A percentile compares a stretch with the other conserved stretches of the same genome.
These are phyloP conservation scores for Lithophane leautieri DNA, from an alignment of 2,888 invertebrate genomes.

Conservation along the genomic window DNA sequence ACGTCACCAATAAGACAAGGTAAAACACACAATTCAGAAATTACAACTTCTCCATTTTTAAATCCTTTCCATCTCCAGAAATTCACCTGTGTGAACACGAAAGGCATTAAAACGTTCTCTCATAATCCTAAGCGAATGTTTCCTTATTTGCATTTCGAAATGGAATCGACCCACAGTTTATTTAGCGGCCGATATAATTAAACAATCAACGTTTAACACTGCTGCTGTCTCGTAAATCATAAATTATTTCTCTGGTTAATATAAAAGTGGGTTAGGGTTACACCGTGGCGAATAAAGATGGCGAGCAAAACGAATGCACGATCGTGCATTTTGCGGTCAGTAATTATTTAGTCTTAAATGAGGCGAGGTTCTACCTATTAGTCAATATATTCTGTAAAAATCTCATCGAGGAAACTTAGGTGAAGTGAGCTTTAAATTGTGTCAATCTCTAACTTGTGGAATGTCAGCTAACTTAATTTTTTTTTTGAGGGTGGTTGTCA, in stretches of 20 bases:
- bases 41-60: not conserved
- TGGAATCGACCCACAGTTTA: slow-evolving; percentile 72
- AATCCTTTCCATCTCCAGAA: slow-evolving; percentile 9
- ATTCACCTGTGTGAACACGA: slow-evolving; percentile 33
- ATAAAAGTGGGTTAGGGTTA: slow-evolving; percentile 52
- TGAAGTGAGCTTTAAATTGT: too few relatives aligned
- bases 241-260: slow-evolving; percentile 69
- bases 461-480: too few relatives aligned
- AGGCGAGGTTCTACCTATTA: not conserved
- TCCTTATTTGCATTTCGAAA: slow-evolving; percentile 76
- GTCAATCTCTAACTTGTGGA: too few relatives aligned
- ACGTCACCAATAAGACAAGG: not conserved
- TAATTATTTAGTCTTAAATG: not conserved
- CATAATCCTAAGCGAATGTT: slow-evolving; percentile 61
- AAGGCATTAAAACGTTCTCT: slow-evolving; percentile 47
- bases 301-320: slow-evolving; percentile 13
- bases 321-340: not conserved
- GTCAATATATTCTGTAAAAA: not conserved
- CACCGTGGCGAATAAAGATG: slow-evolving; percentile 46
- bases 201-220: slow-evolving; percentile 78
- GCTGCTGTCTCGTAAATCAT: slow-evolving; percentile 80
- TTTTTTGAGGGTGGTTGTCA: too few relatives aligned
- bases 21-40: not conserved
- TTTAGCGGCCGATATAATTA: slow-evolving; percentile 79
- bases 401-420: too few relatives aligned